Evolutionary conservation across 1,140 invertebrate species (phyloP), one percentile per base, ranked within the genome.

Genomic region (Tetraneura akinire): DNA sequence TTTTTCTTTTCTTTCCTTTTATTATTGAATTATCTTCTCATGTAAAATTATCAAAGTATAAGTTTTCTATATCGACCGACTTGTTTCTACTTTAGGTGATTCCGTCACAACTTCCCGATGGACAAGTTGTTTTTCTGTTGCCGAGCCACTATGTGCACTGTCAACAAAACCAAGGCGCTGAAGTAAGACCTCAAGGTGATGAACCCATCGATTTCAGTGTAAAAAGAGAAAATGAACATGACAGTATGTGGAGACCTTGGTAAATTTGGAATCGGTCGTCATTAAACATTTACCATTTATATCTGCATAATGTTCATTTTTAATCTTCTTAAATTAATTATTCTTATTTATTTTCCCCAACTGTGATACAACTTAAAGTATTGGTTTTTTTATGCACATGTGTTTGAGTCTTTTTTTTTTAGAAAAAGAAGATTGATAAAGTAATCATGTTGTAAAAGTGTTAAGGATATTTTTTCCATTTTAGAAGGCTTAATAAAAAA

Each of bases 101-200:
- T 81, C 88, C 88, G 0, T 88, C 87, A 0, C 83, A 88, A 51
- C 82, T 89, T 42, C 88, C 88, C 1, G 88, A 89, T 80, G 88
- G 88, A 1, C 88, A 89, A 80, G 87, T 89, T 3, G 88, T 89
- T 3, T 89, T 89, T 82, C 83, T 89, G 1, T 83, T 89, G 42
- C 88, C 88, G 70, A 88, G 87, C 82, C 87, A 88, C 81, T 88
- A 88, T 82, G 88, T 88, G 1, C 87, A 88, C 55, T 87, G 87
- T 4, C 86, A 87, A 57, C 80, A 82, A 0, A 86, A 87, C 11
- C 86, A 86, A 0, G 86, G 85, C 0, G 86, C 86, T 26, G 87
- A 86, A 80, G 86, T 85, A 49, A 37, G 57, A 42, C 49, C 70
- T 47, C 21, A 62, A n/a, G 37, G 62, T 2, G 76, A 84, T 49